Percentiles rank a stretch among this genome's conserved stretches.
phyloP scores from a whole-genome alignment of 2,113 vertebrate species.

The Channa maculata region DNA sequence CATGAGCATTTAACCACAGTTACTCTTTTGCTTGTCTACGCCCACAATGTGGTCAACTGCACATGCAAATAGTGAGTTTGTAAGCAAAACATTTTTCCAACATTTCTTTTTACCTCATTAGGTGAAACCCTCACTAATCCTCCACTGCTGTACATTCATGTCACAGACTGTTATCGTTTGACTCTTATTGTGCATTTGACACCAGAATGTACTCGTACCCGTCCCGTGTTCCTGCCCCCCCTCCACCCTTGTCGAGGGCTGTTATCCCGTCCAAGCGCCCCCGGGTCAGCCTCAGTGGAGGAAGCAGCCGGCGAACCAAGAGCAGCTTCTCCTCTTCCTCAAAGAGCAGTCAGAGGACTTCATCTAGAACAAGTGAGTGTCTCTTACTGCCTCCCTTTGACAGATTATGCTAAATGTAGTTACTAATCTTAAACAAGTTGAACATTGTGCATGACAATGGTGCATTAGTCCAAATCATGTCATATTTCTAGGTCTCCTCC shows the following conservation, averaged over 20 bases:
- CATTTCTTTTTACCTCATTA: too few relatives aligned
- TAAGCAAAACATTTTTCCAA: not conserved
- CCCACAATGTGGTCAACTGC: too few relatives aligned
- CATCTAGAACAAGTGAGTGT: conserved; percentile 82
- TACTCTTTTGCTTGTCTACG: not conserved
- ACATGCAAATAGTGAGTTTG: not conserved
- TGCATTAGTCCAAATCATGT: too few relatives aligned
- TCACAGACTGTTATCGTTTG: too few relatives aligned
- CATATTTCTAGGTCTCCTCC: too few relatives aligned
- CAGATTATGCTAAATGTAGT: too few relatives aligned
- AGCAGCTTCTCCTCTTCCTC: conserved; percentile 90
- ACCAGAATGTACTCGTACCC: conserved; percentile 89
- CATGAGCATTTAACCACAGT: not conserved
- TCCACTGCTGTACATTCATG: not conserved
- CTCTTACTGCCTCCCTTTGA: not conserved
- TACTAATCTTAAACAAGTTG: too few relatives aligned
- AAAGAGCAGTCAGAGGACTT: conserved; percentile 88
- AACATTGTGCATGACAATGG: too few relatives aligned
- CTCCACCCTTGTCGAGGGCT: conserved; percentile 88
- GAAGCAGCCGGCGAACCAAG: conserved; percentile 88
- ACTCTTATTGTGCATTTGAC: not conserved
- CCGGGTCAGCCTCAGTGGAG: conserved; percentile 86
- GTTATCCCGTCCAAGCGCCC: conserved; percentile 91
- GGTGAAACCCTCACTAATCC: too few relatives aligned
- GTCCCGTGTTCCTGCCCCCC: conserved; percentile 85